These are phyloP conservation scores for Gonioctena quinquepunctata DNA, from an alignment of 1,140 invertebrate genomes.

Conservation along the genomic window DNA sequence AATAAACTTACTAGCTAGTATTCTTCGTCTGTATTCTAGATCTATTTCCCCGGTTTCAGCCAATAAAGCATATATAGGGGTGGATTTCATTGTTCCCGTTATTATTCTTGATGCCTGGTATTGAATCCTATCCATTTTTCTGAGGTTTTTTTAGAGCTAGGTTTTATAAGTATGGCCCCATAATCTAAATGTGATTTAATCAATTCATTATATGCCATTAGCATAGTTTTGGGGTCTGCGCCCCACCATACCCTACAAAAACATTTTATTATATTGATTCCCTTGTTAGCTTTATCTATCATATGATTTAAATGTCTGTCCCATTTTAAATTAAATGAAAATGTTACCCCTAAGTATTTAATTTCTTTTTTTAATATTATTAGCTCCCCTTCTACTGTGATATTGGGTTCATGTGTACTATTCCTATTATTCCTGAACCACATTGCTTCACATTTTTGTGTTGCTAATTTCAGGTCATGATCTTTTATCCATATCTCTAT, in stretches of 20 bases:
- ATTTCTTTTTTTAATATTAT: neutral
- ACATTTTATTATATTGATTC: conserved; percentile 6
- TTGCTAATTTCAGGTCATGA: neutral
- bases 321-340: conserved; percentile 9
- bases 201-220: neutral
- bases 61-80: neutral
- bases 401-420: neutral
- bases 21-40: neutral
- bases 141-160: neutral
- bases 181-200: conserved; percentile 10
- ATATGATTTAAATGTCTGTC: conserved; percentile 1
- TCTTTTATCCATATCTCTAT: neutral
- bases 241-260: conserved; percentile 12
- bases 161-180: conserved; percentile 4
- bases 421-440: neutral
- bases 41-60: conserved; percentile 7
- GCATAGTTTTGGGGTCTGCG: neutral
- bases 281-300: conserved; percentile 9
- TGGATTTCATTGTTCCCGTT: too few species aligned
- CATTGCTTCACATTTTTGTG: neutral
- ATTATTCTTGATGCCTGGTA: neutral
- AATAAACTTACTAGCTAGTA: neutral
- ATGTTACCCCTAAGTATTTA: conserved; percentile 7
- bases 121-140: neutral
- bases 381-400: neutral